phyloP scores from a whole-genome alignment of 2,797 vertebrate species.

The Mormyrops boulengeri region DNA sequence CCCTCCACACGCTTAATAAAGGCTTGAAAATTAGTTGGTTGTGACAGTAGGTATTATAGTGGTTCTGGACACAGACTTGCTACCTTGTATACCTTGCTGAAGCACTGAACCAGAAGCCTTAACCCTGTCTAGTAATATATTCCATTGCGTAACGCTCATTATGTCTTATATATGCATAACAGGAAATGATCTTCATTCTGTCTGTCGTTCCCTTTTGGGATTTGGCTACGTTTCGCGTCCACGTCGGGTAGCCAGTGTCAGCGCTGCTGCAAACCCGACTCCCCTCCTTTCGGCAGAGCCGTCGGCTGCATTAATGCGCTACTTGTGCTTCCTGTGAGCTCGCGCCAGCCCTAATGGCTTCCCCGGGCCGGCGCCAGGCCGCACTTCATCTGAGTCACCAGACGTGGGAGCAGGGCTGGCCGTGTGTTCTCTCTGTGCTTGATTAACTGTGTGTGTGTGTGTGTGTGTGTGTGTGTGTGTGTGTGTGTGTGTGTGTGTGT shows the following conservation, averaged over 20 bases:
- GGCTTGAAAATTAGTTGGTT: neutral
- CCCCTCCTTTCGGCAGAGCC: neutral
- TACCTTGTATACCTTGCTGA: neutral
- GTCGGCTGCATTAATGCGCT: neutral
- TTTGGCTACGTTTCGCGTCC: neutral
- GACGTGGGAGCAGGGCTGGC: neutral
- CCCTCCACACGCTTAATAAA: neutral
- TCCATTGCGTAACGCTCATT: neutral
- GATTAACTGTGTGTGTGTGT: neutral
- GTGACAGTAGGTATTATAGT: neutral
- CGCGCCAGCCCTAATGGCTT: slow-evolving; percentile 12
- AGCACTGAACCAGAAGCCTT: neutral
- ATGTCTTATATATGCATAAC: neutral
- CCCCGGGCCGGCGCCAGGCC: neutral
- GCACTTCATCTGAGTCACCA: neutral
- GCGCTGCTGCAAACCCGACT: neutral
- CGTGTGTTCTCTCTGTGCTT: neutral
- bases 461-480: neutral
- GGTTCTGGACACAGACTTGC: neutral
- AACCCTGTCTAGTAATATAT: neutral
- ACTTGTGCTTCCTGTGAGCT: neutral
- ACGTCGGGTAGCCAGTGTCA: neutral
- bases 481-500: neutral
- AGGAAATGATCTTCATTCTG: neutral
- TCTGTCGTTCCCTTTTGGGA: neutral